Conservation (phyloP, 2,113 vertebrate species). For the Miniopterus natalensis region DNA sequence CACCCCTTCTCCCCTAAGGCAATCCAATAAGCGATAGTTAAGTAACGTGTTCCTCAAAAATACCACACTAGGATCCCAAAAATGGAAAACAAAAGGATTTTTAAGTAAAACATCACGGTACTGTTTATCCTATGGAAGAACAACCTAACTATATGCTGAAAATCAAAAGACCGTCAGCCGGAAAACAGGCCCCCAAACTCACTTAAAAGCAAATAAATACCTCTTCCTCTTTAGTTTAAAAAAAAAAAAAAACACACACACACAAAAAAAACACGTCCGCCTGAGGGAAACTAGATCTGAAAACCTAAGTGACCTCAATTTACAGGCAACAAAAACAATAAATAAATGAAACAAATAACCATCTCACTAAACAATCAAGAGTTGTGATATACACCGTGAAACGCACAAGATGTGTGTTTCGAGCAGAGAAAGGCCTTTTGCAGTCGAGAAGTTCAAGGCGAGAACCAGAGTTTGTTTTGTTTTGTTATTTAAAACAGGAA, state of each 20-base stretch:
- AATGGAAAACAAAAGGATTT: slow-evolving; percentile 70
- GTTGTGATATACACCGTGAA: slow-evolving; percentile 74
- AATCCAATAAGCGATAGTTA: slow-evolving; percentile 82
- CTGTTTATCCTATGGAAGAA: slow-evolving; percentile 68
- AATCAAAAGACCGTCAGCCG: slow-evolving; percentile 72
- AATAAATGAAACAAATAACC: slow-evolving; percentile 70
- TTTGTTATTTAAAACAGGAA: slow-evolving; percentile 20
- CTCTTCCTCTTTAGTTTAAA: slow-evolving; percentile 74
- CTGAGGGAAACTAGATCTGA: slow-evolving; percentile 59
- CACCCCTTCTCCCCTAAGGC: slow-evolving; percentile 79
- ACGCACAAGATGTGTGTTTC: slow-evolving; percentile 67
- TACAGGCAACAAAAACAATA: slow-evolving; percentile 68
- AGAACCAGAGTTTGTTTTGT: slow-evolving; percentile 75
- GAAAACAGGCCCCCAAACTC: slow-evolving; percentile 79
- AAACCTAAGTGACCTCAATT: slow-evolving; percentile 77
- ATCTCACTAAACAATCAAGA: slow-evolving; percentile 62
- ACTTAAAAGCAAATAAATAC: slow-evolving; percentile 75
- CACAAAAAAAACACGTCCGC: slow-evolving; percentile 45
- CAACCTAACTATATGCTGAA: slow-evolving; percentile 64
- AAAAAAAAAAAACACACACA: background rate
- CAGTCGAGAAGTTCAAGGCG: slow-evolving; percentile 79
- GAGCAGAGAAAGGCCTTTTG: slow-evolving; percentile 69
- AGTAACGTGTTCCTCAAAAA: slow-evolving; percentile 74
- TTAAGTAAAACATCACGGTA: slow-evolving; percentile 49
- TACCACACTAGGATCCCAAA: slow-evolving; percentile 50